Conservation (phyloP, 2,888 invertebrate species). For the Hybos culiciformis region DNA sequence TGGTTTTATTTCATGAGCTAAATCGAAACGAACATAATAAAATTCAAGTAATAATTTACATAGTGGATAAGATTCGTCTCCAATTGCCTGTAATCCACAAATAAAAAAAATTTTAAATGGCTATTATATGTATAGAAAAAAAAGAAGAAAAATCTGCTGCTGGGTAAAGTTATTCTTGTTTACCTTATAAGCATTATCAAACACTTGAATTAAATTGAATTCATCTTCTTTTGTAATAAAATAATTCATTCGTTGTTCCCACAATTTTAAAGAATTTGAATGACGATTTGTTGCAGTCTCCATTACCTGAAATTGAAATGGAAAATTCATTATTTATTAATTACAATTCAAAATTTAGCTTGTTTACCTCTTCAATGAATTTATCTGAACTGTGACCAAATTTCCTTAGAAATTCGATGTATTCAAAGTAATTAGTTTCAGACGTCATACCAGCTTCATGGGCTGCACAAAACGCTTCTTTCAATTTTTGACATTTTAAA, state of each 20-base stretch:
- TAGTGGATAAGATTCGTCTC: conserved; percentile 18
- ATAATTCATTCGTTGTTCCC: conserved; percentile 39
- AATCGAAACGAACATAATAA: conserved; percentile 22
- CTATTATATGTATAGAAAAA: no score
- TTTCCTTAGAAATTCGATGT: conserved; percentile 28
- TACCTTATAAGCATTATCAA: conserved; percentile 27
- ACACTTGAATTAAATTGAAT: conserved; percentile 32
- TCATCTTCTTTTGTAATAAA: conserved; percentile 35
- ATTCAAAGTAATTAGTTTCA: conserved; percentile 39
- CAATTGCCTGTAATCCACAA: no score
- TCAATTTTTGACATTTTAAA: conserved; percentile 39
- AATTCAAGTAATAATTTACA: conserved; percentile 26
- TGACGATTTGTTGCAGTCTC: conserved; percentile 33
- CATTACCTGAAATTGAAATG: not conserved
- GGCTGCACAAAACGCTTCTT: conserved; percentile 38
- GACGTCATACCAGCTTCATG: conserved; percentile 37
- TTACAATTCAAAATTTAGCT: no score
- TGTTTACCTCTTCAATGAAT: no score
- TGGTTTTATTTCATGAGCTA: conserved; percentile 19
- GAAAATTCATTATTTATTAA: no score
- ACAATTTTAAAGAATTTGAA: conserved; percentile 37
- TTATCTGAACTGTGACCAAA: no score
- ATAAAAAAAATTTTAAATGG: no score
- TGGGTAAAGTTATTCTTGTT: no score
- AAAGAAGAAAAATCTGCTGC: no score